Evolutionary conservation across 2,113 vertebrate species (phyloP), one percentile per base, ranked within the genome.

Genomic region (Centropus bengalensis): DNA sequence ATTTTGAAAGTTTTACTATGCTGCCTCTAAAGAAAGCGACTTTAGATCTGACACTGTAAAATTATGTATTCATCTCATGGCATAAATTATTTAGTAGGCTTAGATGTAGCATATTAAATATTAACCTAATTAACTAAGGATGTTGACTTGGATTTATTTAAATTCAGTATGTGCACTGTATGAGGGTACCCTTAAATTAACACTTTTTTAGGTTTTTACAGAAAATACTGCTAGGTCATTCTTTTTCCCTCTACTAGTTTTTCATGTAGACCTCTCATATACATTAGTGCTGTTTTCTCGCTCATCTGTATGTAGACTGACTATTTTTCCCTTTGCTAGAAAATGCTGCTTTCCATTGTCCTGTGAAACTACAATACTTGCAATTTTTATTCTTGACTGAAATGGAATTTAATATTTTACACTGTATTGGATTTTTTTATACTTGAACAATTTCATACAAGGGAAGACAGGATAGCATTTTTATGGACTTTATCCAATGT

Each of bases 391-490:
- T 99, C 98, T 99, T 98, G 98, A 98, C 95, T 26, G 97, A 98
- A 98, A 99, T 98, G 98, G 98, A 98, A 99, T 98, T 98, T 98
- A 98, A 98, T 99, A 98, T 99, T 99, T 99, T 99, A 99, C 99
- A 99, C 98, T 99, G 99, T 99, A 98, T 98, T 98, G 98, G 98
- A 98, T 99, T 99, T 99, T 99, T 98, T 99, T 99, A 99, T 99
- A 99, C 99, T 99, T 99, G 99, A 99, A 99, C 98, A 99, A 98
- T 99, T 99, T 99, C 99, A 98, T 99, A 99, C 99, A 99, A 99
- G 99, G 99, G 99, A 99, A 99, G 98, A 99, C 98, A 99, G 98
- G 97, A 98, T 98, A 98, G 98, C 97, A 97, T 98, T 99, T 99
- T 98, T 98, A 98, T 98, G 98, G 98, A 99, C 98, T 98, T 98